Percentiles rank a stretch among this genome's conserved stretches.
Evolutionary conservation across 2,797 vertebrate genomes (phyloP).

Genomic region (Psittacula echo): DNA sequence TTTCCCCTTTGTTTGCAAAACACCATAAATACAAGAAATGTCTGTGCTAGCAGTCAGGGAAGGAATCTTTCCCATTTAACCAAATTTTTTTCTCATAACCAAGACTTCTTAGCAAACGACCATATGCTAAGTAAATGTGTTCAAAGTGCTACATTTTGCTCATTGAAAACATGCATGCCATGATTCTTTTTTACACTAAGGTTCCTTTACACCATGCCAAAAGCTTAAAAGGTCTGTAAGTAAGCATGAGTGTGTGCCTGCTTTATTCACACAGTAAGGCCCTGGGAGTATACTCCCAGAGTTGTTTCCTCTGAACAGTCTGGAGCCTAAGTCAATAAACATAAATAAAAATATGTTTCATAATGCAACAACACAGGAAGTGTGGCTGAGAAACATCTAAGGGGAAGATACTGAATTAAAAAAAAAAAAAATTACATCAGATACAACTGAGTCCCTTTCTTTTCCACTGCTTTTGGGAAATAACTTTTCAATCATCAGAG

Average conservation of each 20-base stretch:
- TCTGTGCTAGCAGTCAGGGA: conserved; percentile 43
- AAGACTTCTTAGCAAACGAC: conserved; percentile 51
- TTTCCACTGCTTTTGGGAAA: not conserved
- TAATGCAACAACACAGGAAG: not conserved
- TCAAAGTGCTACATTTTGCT: conserved; percentile 66
- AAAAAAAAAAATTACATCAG: not conserved
- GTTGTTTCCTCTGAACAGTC: not conserved
- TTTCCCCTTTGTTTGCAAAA: conserved; percentile 66
- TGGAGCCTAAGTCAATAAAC: not conserved
- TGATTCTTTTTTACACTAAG: conserved; percentile 43
- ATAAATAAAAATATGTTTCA: not conserved
- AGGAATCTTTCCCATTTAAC: conserved; percentile 62
- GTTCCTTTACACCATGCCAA: conserved; percentile 51
- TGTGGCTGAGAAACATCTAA: not conserved
- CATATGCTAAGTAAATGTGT: conserved; percentile 69
- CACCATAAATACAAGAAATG: conserved; percentile 56
- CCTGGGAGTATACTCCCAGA: not conserved
- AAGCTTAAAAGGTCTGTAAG: conserved; percentile 46
- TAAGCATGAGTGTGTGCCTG: not conserved
- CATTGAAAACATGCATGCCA: conserved; percentile 49
- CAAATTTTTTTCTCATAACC: conserved; percentile 55
- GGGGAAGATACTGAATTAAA: not conserved
- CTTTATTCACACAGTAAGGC: not conserved
- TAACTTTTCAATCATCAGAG: not conserved
- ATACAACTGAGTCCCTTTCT: not conserved